phyloP scores from a whole-genome alignment of 92 coral and sea anemone species.

The Meandrina meandrites region DNA sequence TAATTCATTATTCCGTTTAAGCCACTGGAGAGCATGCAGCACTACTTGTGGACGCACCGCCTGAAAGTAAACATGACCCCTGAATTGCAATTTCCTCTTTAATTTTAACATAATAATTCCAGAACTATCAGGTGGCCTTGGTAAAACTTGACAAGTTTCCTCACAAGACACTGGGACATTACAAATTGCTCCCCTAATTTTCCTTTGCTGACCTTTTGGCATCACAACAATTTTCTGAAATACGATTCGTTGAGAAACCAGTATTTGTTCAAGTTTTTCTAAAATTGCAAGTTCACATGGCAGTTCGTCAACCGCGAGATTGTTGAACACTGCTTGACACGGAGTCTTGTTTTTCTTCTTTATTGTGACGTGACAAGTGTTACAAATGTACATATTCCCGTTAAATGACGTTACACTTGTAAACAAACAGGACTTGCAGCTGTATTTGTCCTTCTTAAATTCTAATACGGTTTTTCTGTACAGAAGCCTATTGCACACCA shows the following conservation, averaged over 20 bases:
- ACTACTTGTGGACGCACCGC: conserved; percentile 25
- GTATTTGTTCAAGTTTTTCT: no score
- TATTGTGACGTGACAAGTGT: background rate
- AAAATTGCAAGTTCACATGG: conserved; percentile 25
- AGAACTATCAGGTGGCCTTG: conserved; percentile 27
- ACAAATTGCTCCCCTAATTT: no score
- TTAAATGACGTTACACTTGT: background rate
- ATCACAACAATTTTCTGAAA: no score
- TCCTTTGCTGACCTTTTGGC: no score
- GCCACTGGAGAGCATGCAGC: conserved; percentile 15
- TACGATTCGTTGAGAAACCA: no score
- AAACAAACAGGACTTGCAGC: background rate
- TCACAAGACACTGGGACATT: no score
- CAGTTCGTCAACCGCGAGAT: conserved; percentile 20
- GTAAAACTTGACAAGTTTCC: background rate
- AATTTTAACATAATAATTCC: conserved; percentile 51
- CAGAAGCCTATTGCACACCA: no score
- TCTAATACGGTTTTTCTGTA: no score
- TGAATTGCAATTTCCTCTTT: no score
- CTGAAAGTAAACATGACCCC: conserved; percentile 43
- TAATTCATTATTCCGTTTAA: conserved; percentile 31
- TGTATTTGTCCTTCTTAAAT: no score
- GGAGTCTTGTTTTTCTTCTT: conserved; percentile 7
- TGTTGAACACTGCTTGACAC: conserved; percentile 45
- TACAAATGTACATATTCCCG: background rate